phyloP scores from a whole-genome alignment of 2,113 vertebrate genomes.

The Eira barbara region DNA sequence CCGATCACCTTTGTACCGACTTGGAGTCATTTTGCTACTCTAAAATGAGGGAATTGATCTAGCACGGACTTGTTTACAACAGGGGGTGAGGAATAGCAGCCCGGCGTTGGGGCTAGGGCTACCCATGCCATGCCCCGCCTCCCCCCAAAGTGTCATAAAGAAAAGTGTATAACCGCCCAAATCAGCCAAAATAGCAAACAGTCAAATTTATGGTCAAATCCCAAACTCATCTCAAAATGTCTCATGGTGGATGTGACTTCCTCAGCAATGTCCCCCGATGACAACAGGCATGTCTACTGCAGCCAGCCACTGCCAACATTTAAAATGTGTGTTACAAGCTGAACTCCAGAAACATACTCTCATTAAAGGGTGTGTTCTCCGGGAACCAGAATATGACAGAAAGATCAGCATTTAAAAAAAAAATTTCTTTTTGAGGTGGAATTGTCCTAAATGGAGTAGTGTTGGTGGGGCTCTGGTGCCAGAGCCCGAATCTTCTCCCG shows the following conservation, averaged over 20 bases:
- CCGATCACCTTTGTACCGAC: accelerated
- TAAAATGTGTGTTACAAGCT: too few relatives aligned
- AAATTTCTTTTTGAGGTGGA: too few relatives aligned
- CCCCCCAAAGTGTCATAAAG: not conserved
- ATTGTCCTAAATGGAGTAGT: not conserved
- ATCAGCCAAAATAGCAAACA: too few relatives aligned
- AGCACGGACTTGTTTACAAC: not conserved
- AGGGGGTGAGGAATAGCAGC: accelerated
- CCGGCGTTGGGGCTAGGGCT: accelerated
- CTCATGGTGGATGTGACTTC: not conserved
- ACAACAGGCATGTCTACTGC: too few relatives aligned
- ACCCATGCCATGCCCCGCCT: accelerated
- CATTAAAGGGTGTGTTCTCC: not conserved
- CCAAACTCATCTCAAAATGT: not conserved
- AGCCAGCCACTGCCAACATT: not conserved
- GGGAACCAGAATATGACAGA: not conserved
- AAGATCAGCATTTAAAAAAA: not conserved
- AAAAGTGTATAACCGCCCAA: not conserved
- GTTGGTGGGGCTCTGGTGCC: not conserved
- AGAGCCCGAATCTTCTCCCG: accelerated
- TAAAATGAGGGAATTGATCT: not conserved
- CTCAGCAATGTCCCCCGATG: too few relatives aligned
- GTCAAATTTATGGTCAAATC: not conserved
- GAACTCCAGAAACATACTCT: not conserved
- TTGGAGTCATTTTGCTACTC: not conserved